Evolutionary conservation across 2,888 invertebrate genomes (phyloP), one percentile per base, ranked within the genome.

Genomic region (Napeogenes sylphis): DNA sequence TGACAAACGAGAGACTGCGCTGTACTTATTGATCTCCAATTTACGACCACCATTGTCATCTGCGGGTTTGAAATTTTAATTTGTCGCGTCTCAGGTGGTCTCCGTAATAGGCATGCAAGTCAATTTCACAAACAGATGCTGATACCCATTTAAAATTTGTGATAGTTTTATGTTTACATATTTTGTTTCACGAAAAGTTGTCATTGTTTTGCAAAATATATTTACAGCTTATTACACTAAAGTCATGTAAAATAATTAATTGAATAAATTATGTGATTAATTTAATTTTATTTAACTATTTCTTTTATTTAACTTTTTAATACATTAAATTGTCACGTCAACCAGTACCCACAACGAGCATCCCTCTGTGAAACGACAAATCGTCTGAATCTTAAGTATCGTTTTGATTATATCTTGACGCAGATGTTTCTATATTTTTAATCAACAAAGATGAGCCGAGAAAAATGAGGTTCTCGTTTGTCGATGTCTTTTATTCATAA

Each of bases 381-480:
- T 58, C 58, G 30, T 47, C 47, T 35, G 53, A 12, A 61, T 63
- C 63, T 63, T 58, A 45, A 32, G 6, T 38, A 30, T 21, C n/a
- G 53, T 47, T 30, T 12, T 32, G 61, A 58, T 61, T 61, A 42
- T 58, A 61, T 51, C 60, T 21, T 54, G 53, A 10, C 58, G 51
- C 65, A 61, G 61, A 60, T 56, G 65, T 42, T 63, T 53, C 51
- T 66, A 61, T 46, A 66, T 58, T 63, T 66, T 63, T 61, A 63
- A 66, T 66, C 63, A 63, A 35, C 60, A 54, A 56, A 63, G 53
- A 56, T 56, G 61, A 63, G 56, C 58, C 10, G 3, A 10, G 12
- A 42, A 42, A 42, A 10, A 42, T 42, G 12, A 42, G 10, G 12
- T 42, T 42, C 3, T 42, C 42, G 3, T 6, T 42, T 42, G 8